Evolutionary conservation across 2,888 invertebrate species (phyloP), one percentile per base, ranked within the genome.

Genomic region (Xanthia togata): DNA sequence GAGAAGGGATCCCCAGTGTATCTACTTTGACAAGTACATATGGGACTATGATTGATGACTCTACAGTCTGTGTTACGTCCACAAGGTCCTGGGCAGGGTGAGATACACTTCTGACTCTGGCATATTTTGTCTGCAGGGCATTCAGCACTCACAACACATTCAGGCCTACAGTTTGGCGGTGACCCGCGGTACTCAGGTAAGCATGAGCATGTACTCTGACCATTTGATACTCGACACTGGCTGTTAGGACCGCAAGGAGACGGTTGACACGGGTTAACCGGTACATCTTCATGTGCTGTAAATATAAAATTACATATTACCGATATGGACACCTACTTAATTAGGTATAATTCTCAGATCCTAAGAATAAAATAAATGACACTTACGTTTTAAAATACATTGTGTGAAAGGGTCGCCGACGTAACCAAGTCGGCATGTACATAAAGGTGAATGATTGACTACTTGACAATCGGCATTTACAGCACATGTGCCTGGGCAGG

Each of bases 401-500:
- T 97, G 96, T 59, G 96, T 96, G 91, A 98, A 98, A 6, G 98
- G 98, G 95, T 98, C 98, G 38, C 98, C 98, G 9, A 97, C 97
- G 90, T 97, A 98, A 57, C 97, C 97, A 70, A 94, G 91, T 44
- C 96, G 93, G 91, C 98, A 98, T 63, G 97, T 97, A 91, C 98
- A 97, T 77, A 97, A 93, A 69, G 98, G 97, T 85, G 98, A 93
- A 94, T 98, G 98, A 87, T 98, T 98, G 8, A 98, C 97, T 23
- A 98, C 98, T 94, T 97, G 97, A 92, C 98, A 98, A 62, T 97
- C 97, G 8, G 98, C 98, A 92, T 98, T 98, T 84, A 97, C 96
- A 20, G 98, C 98, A 93, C 98, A 98, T 44, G 97, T 97, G 78
- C 98, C 98, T 14, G 98, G 98, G 89, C 98, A 98, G 38, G 98